A percentile compares a stretch with the other conserved stretches of the same genome.
phyloP scores from a whole-genome alignment of 1,140 invertebrate genomes.

The Magallana angulata region DNA sequence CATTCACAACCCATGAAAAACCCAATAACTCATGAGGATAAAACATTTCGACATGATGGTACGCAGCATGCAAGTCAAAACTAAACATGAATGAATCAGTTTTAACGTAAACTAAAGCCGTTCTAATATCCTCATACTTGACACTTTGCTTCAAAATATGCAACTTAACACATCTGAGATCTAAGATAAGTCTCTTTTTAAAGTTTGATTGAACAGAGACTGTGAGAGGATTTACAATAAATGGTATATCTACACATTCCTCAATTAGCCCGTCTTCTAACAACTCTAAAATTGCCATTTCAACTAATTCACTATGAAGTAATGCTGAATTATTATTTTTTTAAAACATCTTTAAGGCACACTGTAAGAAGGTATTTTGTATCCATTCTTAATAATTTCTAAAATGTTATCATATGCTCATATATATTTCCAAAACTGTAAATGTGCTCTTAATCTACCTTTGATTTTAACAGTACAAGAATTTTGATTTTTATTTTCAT shows the following conservation, averaged over 20 bases:
- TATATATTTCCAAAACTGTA: neutral
- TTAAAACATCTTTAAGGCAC: neutral
- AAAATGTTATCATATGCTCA: neutral
- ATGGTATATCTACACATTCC: neutral
- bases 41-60: slow-evolving; percentile 41
- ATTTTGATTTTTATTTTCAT: too few relatives aligned
- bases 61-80: slow-evolving; percentile 50
- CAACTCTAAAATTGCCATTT: slow-evolving; percentile 44
- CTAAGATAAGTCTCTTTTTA: slow-evolving; percentile 55
- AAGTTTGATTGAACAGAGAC: slow-evolving; percentile 48
- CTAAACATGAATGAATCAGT: slow-evolving; percentile 7
- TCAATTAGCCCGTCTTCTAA: slow-evolving; percentile 13
- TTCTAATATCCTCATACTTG: slow-evolving; percentile 54
- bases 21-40: slow-evolving; percentile 49
- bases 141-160: slow-evolving; percentile 46
- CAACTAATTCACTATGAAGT: slow-evolving; percentile 28
- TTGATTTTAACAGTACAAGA: neutral
- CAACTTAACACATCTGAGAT: slow-evolving; percentile 43
- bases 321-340: slow-evolving; percentile 47
- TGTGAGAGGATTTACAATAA: slow-evolving; percentile 50
- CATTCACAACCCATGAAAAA: slow-evolving; percentile 16
- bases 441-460: neutral
- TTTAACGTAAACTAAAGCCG: neutral
- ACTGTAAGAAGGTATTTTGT: slow-evolving; percentile 46
- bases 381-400: slow-evolving; percentile 43